These are phyloP conservation scores for Arothron firmamentum DNA, from an alignment of 2,113 vertebrate genomes.

Conservation along the genomic window DNA sequence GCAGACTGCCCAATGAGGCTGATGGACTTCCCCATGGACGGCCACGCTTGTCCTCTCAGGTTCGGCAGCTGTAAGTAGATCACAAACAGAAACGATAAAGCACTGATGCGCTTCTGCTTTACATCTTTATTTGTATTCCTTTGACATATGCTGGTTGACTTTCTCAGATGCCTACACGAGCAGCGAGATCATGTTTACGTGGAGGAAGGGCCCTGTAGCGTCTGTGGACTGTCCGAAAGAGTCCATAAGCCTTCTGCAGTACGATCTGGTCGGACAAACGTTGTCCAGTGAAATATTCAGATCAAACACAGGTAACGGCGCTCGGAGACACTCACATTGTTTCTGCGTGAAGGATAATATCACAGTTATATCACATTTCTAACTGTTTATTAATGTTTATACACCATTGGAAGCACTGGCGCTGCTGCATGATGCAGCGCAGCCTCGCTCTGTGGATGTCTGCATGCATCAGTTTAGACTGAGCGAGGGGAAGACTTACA, in stretches of 20 bases:
- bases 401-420: neutral
- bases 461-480: conserved; percentile 44
- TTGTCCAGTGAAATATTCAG: conserved; percentile 70
- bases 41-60: conserved; percentile 76
- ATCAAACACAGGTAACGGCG: conserved; percentile 72
- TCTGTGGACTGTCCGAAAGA: conserved; percentile 78
- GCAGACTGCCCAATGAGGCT: conserved; percentile 78
- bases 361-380: neutral
- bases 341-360: neutral
- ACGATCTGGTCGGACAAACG: conserved; percentile 75
- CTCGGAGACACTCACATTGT: neutral
- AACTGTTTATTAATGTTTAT: no score
- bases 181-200: conserved; percentile 76
- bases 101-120: neutral
- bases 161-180: conserved; percentile 76
- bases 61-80: conserved; percentile 79
- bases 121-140: neutral
- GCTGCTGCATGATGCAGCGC: conserved; percentile 19
- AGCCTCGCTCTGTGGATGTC: conserved; percentile 25
- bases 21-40: conserved; percentile 79
- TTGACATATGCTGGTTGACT: neutral
- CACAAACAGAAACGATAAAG: neutral
- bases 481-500: conserved; percentile 35
- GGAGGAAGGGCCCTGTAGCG: conserved; percentile 71
- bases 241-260: conserved; percentile 79